Evolutionary conservation across 2,888 invertebrate species (phyloP).

Genomic region (Cataglyphis rosenhaueri): DNA sequence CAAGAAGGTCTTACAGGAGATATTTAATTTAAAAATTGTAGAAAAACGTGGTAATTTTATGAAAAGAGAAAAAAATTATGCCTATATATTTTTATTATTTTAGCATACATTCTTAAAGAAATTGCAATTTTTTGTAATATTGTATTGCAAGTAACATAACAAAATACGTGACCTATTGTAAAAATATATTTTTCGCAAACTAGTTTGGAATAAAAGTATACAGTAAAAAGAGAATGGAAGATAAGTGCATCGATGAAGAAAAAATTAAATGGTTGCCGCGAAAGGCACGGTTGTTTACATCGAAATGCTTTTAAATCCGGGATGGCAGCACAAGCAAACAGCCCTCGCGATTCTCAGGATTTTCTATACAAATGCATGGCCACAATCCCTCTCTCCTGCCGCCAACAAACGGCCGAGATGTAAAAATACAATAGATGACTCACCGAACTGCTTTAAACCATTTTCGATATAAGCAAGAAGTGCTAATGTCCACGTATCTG

Average conservation of each 20-base stretch:
- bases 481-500: not conserved
- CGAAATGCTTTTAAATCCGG: constrained; percentile 81
- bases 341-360: constrained; percentile 49
- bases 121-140: not conserved
- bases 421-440: constrained; percentile 79
- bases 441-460: constrained; percentile 45
- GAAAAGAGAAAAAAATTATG: not conserved
- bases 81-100: not conserved
- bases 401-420: constrained; percentile 80
- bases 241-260: constrained; percentile 57
- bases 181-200: not conserved
- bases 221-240: constrained; percentile 6
- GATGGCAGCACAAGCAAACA: constrained; percentile 17
- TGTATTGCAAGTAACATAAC: not conserved
- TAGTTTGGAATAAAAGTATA: not conserved
- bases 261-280: constrained; percentile 70
- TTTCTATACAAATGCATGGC: constrained; percentile 39
- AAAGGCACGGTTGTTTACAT: constrained; percentile 78
- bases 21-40: not conserved
- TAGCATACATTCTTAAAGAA: not conserved
- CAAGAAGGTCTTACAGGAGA: not conserved
- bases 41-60: not conserved
- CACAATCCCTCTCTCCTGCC: constrained; percentile 43
- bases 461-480: constrained; percentile 14
- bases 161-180: not conserved